Percentiles rank a stretch among this genome's conserved stretches.
phyloP scores from a whole-genome alignment of 2,113 vertebrate genomes.

The Todiramphus chloris region DNA sequence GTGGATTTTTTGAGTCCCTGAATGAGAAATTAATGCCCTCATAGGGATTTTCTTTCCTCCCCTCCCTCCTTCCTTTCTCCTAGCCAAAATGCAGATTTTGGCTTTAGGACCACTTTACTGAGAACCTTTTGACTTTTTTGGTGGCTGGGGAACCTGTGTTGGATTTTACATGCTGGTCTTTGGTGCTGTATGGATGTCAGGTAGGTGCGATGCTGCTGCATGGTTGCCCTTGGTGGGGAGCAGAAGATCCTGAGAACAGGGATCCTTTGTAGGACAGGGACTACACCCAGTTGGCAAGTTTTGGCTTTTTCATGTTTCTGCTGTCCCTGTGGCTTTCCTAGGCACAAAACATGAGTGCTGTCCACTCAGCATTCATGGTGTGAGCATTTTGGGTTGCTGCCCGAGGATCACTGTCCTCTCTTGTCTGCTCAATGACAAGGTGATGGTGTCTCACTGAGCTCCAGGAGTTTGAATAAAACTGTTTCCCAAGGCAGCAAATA shows the following conservation, averaged over 20 bases:
- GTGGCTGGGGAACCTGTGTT: fast-evolving
- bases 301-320: neutral
- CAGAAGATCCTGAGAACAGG: neutral
- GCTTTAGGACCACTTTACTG: neutral
- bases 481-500: neutral
- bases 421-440: neutral
- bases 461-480: neutral
- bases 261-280: neutral
- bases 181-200: neutral
- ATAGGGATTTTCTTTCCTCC: neutral
- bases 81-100: neutral
- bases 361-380: neutral
- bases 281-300: neutral
- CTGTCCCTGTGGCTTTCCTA: neutral
- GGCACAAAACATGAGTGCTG: neutral
- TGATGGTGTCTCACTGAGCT: neutral
- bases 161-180: fast-evolving
- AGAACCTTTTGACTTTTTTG: neutral
- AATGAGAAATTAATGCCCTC: neutral
- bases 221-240: neutral
- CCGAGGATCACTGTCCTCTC: neutral
- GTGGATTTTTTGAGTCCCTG: neutral
- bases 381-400: neutral
- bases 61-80: neutral
- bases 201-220: neutral